A percentile compares a stretch with the other conserved stretches of the same genome.
Conservation (phyloP, 2,113 vertebrate species). For the Ancistrus triradiatus region DNA sequence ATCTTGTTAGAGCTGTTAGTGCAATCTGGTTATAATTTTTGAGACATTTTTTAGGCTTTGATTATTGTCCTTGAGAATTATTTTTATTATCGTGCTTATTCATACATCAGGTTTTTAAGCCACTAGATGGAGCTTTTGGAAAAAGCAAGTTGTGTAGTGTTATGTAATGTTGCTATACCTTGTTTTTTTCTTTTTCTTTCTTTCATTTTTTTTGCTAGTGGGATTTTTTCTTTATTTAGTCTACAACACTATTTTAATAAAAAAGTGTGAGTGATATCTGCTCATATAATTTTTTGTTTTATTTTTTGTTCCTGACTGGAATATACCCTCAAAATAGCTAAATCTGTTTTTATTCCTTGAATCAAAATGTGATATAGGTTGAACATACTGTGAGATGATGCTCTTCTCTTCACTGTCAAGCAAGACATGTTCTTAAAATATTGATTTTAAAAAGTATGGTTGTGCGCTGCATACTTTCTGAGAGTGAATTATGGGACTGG, state of each 20-base stretch:
- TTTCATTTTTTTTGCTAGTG: not conserved
- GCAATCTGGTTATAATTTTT: no score
- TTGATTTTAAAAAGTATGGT: conserved; percentile 60
- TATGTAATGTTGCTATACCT: not conserved
- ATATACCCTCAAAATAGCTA: not conserved
- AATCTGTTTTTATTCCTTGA: conserved; percentile 3
- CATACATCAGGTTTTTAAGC: no score
- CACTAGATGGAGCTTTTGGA: conserved; percentile 65
- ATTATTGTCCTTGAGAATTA: no score
- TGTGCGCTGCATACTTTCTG: conserved; percentile 55
- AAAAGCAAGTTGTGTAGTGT: conserved; percentile 44
- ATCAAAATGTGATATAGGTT: conserved; percentile 41
- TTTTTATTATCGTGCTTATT: no score
- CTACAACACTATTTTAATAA: not conserved
- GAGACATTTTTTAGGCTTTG: no score
- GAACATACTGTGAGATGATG: conserved; percentile 55
- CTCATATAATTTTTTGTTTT: conserved; percentile 4
- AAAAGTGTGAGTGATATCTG: not conserved
- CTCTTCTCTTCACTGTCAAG: conserved; percentile 55
- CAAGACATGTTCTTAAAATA: conserved; percentile 52
- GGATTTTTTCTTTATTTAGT: not conserved
- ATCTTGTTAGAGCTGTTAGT: no score
- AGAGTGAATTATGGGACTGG: conserved; percentile 75
- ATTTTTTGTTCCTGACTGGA: not conserved
- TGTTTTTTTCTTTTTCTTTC: not conserved